Evolutionary conservation across 2,888 invertebrate genomes (phyloP).

Genomic region (Dryococelus australis): DNA sequence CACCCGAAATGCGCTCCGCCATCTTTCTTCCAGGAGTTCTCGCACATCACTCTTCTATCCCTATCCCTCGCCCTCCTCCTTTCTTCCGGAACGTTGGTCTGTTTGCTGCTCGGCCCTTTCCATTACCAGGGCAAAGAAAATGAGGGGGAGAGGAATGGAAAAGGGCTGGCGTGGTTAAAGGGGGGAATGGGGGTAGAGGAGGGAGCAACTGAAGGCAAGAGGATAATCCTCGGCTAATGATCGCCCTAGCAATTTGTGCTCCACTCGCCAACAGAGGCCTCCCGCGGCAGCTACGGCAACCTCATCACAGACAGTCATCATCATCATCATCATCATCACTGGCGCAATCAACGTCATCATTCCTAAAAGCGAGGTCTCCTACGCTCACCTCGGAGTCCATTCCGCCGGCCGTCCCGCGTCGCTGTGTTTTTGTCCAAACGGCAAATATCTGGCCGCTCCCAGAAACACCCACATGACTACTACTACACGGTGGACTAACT

Average conservation of each 20-base stretch:
- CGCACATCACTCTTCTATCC: slow-evolving; percentile 29
- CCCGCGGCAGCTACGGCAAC: not conserved
- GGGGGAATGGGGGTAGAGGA: slow-evolving; percentile 24
- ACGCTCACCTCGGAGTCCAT: not conserved
- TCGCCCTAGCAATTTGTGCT: slow-evolving; percentile 44
- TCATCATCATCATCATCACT: slow-evolving; percentile 13
- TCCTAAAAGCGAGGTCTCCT: not conserved
- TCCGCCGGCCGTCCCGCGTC: too few species aligned
- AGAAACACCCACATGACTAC: too few species aligned
- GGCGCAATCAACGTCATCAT: not conserved
- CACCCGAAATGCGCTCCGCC: slow-evolving; percentile 19
- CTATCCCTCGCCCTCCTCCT: slow-evolving; percentile 29
- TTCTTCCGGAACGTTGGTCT: slow-evolving; percentile 44
- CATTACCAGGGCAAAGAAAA: slow-evolving; percentile 32
- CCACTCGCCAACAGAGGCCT: slow-evolving; percentile 18
- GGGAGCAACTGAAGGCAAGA: slow-evolving; percentile 22
- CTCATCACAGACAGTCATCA: slow-evolving; percentile 22
- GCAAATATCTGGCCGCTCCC: not conserved
- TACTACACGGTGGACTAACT: too few species aligned
- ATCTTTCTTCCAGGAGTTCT: slow-evolving; percentile 21
- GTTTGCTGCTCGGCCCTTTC: slow-evolving; percentile 41
- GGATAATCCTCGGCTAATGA: slow-evolving; percentile 56
- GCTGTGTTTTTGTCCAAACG: not conserved
- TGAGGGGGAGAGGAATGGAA: not conserved
- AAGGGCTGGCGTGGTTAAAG: not conserved